Conservation (phyloP, 2,888 invertebrate genomes). For the Rotaria socialis region DNA sequence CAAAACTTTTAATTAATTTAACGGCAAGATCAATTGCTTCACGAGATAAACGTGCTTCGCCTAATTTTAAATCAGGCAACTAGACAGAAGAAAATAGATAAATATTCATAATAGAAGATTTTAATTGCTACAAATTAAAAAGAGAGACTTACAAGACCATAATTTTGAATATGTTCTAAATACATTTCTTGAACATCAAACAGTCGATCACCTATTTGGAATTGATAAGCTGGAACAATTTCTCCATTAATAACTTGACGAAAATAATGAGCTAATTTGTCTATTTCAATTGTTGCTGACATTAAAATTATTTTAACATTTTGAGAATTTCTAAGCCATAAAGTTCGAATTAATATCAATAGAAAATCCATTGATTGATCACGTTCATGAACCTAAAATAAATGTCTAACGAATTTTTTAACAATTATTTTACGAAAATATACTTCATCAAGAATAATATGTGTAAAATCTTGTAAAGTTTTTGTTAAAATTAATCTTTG, state of each 20-base stretch:
- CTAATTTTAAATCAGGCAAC: constrained; percentile 23
- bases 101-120: too few species aligned
- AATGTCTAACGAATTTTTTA: constrained; percentile 35
- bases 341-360: constrained; percentile 73
- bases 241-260: constrained; percentile 45
- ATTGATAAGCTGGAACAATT: constrained; percentile 51
- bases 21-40: constrained; percentile 31
- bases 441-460: constrained; percentile 80
- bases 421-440: not conserved
- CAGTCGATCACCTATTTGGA: constrained; percentile 38
- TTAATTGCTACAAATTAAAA: not conserved
- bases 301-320: constrained; percentile 70
- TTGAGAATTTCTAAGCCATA: constrained; percentile 54
- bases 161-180: constrained; percentile 39
- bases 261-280: constrained; percentile 71
- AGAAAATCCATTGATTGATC: constrained; percentile 86
- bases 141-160: not conserved
- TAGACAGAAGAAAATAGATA: not conserved
- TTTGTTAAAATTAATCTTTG: constrained; percentile 74
- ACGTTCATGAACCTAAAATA: constrained; percentile 76
- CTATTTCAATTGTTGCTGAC: constrained; percentile 83
- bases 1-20: constrained; percentile 19
- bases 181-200: constrained; percentile 40
- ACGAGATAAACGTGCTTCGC: constrained; percentile 11
- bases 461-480: constrained; percentile 66